These are phyloP conservation scores for Muschampia plurimacula DNA, from an alignment of 2,888 invertebrate genomes.

Conservation along the genomic window DNA sequence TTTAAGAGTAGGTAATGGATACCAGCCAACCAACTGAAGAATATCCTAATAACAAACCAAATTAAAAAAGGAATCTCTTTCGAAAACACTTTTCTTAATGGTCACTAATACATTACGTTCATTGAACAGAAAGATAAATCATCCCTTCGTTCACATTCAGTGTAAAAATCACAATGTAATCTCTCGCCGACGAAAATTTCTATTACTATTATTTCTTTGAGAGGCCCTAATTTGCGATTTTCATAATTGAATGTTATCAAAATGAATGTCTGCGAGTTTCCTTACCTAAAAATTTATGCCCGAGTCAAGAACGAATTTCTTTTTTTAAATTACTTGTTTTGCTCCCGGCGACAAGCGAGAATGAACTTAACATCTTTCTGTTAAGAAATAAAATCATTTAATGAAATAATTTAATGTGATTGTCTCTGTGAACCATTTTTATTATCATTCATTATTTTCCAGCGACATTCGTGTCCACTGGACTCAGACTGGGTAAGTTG, in stretches of 20 bases:
- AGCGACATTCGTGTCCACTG: conserved; percentile 17
- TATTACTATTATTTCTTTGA: conserved; percentile 45
- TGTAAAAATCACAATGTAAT: conserved; percentile 58
- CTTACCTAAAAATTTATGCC: conserved; percentile 57
- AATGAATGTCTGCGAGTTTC: conserved; percentile 57
- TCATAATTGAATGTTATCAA: conserved; percentile 71
- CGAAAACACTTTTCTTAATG: conserved; percentile 48
- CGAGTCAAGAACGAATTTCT: conserved; percentile 47
- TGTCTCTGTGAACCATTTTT: conserved; percentile 56
- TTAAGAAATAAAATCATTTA: conserved; percentile 45
- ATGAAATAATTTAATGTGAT: conserved; percentile 53
- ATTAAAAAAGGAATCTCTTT: conserved; percentile 2
- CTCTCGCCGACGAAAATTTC: conserved; percentile 46
- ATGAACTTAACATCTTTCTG: conserved; percentile 41
- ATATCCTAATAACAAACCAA: background rate
- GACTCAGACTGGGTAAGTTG: background rate
- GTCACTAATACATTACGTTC: conserved; percentile 49
- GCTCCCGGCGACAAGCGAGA: conserved; percentile 44
- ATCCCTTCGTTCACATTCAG: conserved; percentile 55
- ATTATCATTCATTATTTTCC: conserved; percentile 60
- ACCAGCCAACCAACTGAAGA: background rate
- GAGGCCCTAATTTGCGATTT: conserved; percentile 62
- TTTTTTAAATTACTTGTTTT: conserved; percentile 55
- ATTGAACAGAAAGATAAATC: conserved; percentile 61
- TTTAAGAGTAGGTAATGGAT: background rate